A percentile compares a stretch with the other conserved stretches of the same genome.
These are phyloP conservation scores for Hypercompe scribonia DNA, from an alignment of 2,888 invertebrate species.

Conservation along the genomic window DNA sequence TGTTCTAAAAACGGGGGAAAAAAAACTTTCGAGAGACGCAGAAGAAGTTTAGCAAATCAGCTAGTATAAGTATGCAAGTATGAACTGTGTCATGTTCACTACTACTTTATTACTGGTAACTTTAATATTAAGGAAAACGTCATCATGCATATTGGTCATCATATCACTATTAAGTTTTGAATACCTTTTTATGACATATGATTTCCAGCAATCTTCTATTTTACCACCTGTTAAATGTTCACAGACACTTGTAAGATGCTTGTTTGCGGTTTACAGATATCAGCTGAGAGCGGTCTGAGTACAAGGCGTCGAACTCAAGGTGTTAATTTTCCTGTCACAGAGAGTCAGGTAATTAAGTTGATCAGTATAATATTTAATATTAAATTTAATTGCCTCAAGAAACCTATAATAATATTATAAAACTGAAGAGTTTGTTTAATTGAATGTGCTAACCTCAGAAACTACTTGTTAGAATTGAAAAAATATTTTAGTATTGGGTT, in stretches of 20 bases:
- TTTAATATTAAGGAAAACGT: background rate
- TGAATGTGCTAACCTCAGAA: no score
- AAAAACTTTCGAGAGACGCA: no score
- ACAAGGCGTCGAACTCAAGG: conserved; percentile 63
- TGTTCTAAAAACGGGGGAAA: no score
- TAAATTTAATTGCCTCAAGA: background rate
- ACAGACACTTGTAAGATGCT: background rate
- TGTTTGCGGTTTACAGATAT: conserved; percentile 53
- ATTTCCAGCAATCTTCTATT: background rate
- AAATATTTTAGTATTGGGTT: no score
- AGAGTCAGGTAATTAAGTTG: conserved; percentile 64
- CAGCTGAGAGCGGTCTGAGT: conserved; percentile 62
- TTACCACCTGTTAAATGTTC: background rate
- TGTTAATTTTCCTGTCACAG: conserved; percentile 66
- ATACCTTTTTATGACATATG: background rate
- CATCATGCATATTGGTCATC: background rate
- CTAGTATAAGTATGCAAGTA: no score
- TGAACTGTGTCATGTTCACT: no score
- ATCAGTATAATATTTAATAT: background rate
- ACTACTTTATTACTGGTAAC: background rate
- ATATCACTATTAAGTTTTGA: background rate
- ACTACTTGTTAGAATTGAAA: no score
- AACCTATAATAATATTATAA: no score
- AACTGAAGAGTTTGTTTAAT: no score
- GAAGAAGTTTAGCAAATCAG: no score